Conservation (phyloP, 2,113 vertebrate genomes). For the Megaleporinus macrocephalus region DNA sequence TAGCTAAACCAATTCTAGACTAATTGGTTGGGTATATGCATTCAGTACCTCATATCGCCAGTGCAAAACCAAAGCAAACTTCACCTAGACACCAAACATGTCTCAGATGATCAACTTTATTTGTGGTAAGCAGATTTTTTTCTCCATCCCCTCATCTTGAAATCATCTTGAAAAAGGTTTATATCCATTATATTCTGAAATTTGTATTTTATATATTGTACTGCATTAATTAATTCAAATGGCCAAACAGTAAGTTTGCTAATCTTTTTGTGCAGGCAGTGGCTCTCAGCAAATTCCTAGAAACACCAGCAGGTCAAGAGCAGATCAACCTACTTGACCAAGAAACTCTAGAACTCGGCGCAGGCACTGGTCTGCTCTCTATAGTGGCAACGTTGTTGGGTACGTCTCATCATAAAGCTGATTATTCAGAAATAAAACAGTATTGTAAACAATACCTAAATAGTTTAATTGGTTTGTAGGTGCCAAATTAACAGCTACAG, state of each 20-base stretch:
- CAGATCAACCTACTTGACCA: constrained; percentile 82
- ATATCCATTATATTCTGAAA: too few relatives aligned
- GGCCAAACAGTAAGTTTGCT: background rate
- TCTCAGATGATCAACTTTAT: too few relatives aligned
- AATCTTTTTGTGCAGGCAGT: constrained; percentile 74
- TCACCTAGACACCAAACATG: too few relatives aligned
- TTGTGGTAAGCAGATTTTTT: too few relatives aligned
- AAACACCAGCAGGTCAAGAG: constrained; percentile 76
- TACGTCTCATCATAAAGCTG: constrained; percentile 42
- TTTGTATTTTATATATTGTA: too few relatives aligned
- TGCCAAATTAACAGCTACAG: constrained; percentile 88
- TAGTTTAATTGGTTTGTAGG: constrained; percentile 74
- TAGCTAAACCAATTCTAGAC: too few relatives aligned
- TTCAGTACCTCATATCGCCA: too few relatives aligned
- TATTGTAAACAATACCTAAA: background rate
- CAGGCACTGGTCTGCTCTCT: constrained; percentile 87
- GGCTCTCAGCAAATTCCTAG: constrained; percentile 87
- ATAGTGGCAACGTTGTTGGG: constrained; percentile 68
- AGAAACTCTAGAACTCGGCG: constrained; percentile 86
- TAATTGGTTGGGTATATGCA: too few relatives aligned
- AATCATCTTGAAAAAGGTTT: too few relatives aligned
- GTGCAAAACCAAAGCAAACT: too few relatives aligned
- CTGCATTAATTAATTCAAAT: background rate
- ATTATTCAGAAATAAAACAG: background rate
- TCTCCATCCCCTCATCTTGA: too few relatives aligned